These are phyloP conservation scores for Halcyon smyrnensis DNA, from an alignment of 2,797 vertebrate genomes.

Conservation along the genomic window DNA sequence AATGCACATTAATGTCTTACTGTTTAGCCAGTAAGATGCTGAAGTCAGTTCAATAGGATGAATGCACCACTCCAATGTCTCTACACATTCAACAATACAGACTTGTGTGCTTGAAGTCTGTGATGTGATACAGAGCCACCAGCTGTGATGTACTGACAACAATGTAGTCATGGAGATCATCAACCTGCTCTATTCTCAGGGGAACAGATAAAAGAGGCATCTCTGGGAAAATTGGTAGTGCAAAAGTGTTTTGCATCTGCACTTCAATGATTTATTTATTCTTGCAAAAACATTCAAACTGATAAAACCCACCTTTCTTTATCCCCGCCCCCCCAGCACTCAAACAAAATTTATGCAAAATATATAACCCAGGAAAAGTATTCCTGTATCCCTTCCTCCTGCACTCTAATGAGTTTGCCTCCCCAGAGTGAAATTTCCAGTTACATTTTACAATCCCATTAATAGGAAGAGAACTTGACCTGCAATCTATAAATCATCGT, in stretches of 20 bases:
- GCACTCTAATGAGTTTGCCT: background rate
- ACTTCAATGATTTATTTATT: slow-evolving; percentile 50
- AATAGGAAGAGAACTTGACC: slow-evolving; percentile 17
- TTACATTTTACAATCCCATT: background rate
- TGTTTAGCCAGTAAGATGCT: slow-evolving; percentile 29
- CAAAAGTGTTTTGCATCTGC: slow-evolving; percentile 13
- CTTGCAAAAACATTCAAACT: slow-evolving; percentile 19
- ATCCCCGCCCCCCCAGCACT: background rate
- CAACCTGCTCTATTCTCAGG: slow-evolving; percentile 39
- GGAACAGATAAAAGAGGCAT: slow-evolving; percentile 45
- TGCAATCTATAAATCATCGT: slow-evolving; percentile 21
- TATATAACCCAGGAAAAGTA: background rate
- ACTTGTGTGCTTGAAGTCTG: slow-evolving; percentile 1
- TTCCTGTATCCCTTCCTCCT: background rate
- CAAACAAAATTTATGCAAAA: slow-evolving; percentile 28
- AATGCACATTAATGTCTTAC: slow-evolving; percentile 39
- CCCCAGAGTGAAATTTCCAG: slow-evolving; percentile 7
- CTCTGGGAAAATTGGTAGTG: slow-evolving; percentile 52
- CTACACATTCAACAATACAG: slow-evolving; percentile 9
- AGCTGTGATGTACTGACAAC: slow-evolving; percentile 56
- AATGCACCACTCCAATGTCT: slow-evolving; percentile 1
- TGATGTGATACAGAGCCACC: slow-evolving; percentile 26
- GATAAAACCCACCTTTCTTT: background rate
- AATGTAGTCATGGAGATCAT: slow-evolving; percentile 66
- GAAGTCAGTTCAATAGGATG: slow-evolving; percentile 29